Percentiles rank a stretch among this genome's conserved stretches.
Conservation (phyloP, 2,888 invertebrate species). For the Masnerella sp. region DNA sequence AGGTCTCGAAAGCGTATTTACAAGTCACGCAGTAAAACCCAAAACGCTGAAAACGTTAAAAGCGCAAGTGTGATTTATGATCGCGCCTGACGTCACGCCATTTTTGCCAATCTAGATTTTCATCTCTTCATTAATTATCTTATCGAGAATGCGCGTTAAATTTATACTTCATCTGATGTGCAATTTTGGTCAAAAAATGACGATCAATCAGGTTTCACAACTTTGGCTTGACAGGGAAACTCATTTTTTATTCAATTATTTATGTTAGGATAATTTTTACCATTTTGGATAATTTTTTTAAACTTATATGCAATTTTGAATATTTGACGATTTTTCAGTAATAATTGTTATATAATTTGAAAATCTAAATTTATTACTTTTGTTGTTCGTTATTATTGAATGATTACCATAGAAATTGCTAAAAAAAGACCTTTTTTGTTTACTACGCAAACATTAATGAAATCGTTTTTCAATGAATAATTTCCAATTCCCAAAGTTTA, state of each 20-base stretch:
- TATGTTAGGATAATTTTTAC: too few relatives aligned
- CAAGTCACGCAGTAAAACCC: conserved; percentile 39
- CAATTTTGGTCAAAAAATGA: conserved; percentile 24
- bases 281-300: too few relatives aligned
- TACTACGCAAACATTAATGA: background rate
- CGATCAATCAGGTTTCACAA: conserved; percentile 14
- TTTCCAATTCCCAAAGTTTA: background rate
- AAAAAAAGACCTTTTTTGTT: background rate
- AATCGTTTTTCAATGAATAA: background rate
- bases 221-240: background rate
- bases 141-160: conserved; percentile 45
- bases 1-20: conserved; percentile 45
- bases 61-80: conserved; percentile 53
- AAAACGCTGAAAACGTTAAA: conserved; percentile 45
- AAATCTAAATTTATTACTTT: too few relatives aligned
- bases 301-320: too few relatives aligned
- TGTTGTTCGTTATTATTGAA: too few relatives aligned
- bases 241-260: background rate
- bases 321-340: too few relatives aligned
- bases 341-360: too few relatives aligned
- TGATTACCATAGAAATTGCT: background rate
- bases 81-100: conserved; percentile 25
- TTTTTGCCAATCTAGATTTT: conserved; percentile 53
- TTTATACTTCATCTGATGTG: conserved; percentile 43
- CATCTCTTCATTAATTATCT: conserved; percentile 57